phyloP scores from a whole-genome alignment of 2,888 invertebrate genomes.

The Melolontha melolontha region DNA sequence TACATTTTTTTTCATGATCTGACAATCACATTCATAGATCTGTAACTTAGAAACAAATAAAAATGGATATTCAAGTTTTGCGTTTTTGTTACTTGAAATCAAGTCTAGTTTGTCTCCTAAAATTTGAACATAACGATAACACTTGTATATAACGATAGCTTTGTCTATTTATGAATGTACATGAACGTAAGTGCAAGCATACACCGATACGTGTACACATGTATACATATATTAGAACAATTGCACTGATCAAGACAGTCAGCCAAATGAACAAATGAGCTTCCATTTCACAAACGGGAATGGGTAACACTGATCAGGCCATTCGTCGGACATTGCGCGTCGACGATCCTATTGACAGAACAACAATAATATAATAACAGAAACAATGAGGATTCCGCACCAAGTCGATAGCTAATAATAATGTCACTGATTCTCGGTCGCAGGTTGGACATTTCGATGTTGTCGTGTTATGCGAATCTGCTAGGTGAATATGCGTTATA shows the following conservation, averaged over 20 bases:
- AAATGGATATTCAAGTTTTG: too few species aligned
- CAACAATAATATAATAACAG: constrained; percentile 56
- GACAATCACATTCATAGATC: too few species aligned
- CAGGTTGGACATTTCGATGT: constrained; percentile 52
- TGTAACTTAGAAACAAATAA: too few species aligned
- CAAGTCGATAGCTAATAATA: constrained; percentile 57
- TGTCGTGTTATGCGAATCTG: constrained; percentile 38
- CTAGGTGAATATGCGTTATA: too few species aligned
- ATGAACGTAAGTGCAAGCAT: background rate
- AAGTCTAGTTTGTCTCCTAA: too few species aligned
- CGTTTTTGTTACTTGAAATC: too few species aligned
- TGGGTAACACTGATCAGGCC: constrained; percentile 10
- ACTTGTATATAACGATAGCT: too few species aligned
- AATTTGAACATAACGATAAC: too few species aligned
- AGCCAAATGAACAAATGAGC: constrained; percentile 9
- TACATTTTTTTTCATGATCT: too few species aligned
- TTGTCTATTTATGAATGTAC: background rate
- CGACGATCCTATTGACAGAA: constrained; percentile 51
- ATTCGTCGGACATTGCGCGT: constrained; percentile 42
- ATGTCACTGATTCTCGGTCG: constrained; percentile 51
- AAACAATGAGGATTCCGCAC: constrained; percentile 56
- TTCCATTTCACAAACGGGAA: background rate
- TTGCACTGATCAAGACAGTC: constrained; percentile 25
- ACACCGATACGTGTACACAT: background rate
- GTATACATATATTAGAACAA: constrained; percentile 17